phyloP scores from a whole-genome alignment of 2,888 invertebrate species.

The Galerucella nymphaeae region DNA sequence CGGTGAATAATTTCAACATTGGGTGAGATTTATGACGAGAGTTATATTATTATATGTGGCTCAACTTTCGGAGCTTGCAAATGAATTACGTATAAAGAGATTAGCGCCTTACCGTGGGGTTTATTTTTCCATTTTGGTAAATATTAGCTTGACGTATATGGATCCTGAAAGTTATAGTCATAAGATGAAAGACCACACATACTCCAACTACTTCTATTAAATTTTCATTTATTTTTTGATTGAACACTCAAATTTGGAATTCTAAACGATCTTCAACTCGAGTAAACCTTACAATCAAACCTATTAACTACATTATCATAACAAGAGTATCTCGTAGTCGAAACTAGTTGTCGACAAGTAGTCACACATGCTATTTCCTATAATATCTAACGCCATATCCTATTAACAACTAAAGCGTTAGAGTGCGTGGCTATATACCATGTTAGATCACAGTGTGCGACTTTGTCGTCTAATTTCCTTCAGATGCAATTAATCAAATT shows the following conservation, averaged over 20 bases:
- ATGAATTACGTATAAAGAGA: constrained; percentile 14
- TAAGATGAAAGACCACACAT: too few relatives aligned
- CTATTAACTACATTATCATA: too few relatives aligned
- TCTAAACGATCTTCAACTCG: too few relatives aligned
- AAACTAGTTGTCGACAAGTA: neutral
- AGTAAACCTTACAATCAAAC: too few relatives aligned
- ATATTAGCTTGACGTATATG: neutral
- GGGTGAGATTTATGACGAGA: constrained; percentile 17
- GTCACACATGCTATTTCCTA: neutral
- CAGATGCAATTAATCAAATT: constrained; percentile 32
- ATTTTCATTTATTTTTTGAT: too few relatives aligned
- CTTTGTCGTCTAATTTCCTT: constrained; percentile 14
- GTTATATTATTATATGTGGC: constrained; percentile 29
- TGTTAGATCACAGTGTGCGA: constrained; percentile 3
- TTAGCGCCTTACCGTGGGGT: constrained; percentile 30
- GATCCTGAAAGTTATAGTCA: too few relatives aligned
- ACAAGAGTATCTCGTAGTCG: too few relatives aligned
- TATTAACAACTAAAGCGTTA: neutral
- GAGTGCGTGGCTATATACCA: neutral
- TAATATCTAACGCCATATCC: neutral
- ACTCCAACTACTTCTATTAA: too few relatives aligned
- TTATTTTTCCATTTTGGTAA: constrained; percentile 27
- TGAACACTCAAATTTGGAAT: too few relatives aligned
- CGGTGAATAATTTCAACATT: too few relatives aligned
- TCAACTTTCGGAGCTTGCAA: constrained; percentile 27